Percentiles rank a stretch among this genome's conserved stretches.
Evolutionary conservation across 2,888 invertebrate genomes (phyloP).

Genomic region (Idaea dimidiata): DNA sequence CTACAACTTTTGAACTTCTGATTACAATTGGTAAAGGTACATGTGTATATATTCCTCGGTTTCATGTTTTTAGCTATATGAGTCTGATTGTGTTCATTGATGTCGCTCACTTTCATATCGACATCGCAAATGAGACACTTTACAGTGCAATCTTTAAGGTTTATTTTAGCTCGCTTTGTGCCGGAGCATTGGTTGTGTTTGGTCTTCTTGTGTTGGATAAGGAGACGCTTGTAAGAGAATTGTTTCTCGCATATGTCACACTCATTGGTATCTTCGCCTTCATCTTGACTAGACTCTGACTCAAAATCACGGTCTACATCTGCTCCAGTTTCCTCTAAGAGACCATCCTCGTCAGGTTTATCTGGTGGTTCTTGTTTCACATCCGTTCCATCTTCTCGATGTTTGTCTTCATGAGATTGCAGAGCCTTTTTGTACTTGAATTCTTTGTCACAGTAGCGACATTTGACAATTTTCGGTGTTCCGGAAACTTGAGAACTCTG

Average conservation of each 20-base stretch:
- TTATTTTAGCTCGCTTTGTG: conserved; percentile 64
- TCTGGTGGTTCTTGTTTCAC: conserved; percentile 57
- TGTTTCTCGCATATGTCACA: conserved; percentile 75
- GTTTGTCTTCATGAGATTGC: conserved; percentile 44
- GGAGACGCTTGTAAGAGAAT: conserved; percentile 67
- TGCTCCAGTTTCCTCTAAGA: conserved; percentile 40
- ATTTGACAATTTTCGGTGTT: conserved; percentile 39
- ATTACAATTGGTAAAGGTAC: conserved; percentile 65
- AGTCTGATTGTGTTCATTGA: conserved; percentile 69
- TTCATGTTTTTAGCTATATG: conserved; percentile 65
- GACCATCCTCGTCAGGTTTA: conserved; percentile 34
- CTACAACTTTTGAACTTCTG: conserved; percentile 68
- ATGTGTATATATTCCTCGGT: conserved; percentile 71
- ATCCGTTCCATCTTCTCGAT: conserved; percentile 38
- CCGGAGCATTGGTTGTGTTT: conserved; percentile 72
- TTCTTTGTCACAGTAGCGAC: conserved; percentile 58
- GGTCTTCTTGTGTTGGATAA: conserved; percentile 67
- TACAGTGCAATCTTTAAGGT: conserved; percentile 67
- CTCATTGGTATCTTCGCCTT: conserved; percentile 65
- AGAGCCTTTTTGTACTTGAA: conserved; percentile 68
- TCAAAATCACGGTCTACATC: conserved; percentile 41
- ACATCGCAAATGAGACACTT: conserved; percentile 71
- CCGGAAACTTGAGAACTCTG: conserved; percentile 33
- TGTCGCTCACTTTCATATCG: conserved; percentile 67
- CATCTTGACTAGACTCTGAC: conserved; percentile 66